Conservation (phyloP, 1,140 invertebrate species). For the Magallana gigas region DNA sequence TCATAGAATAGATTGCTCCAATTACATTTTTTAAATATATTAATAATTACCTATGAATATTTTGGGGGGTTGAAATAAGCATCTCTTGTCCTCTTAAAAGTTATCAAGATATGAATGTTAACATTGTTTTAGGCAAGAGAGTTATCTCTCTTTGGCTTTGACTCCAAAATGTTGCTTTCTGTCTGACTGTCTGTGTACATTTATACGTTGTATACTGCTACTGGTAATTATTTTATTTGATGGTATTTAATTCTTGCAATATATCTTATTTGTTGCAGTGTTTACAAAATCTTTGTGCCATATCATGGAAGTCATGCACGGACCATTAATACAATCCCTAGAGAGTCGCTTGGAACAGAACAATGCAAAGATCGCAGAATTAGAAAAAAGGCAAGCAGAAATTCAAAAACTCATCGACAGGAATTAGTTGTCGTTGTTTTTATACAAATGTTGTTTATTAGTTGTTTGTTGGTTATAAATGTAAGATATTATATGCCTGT, state of each 20-base stretch:
- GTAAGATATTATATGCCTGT: constrained; percentile 24
- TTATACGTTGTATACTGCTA: too few species aligned
- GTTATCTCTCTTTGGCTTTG: background rate
- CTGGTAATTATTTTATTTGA: constrained; percentile 70
- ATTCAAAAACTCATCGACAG: constrained; percentile 60
- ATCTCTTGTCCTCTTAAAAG: too few species aligned
- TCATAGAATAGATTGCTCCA: too few species aligned
- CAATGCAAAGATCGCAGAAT: constrained; percentile 70
- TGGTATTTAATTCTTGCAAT: too few species aligned
- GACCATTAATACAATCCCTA: constrained; percentile 81
- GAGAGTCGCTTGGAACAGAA: constrained; percentile 80
- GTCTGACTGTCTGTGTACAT: too few species aligned
- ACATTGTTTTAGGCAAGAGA: background rate
- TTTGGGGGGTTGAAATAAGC: too few species aligned
- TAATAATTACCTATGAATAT: too few species aligned
- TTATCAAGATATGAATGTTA: too few species aligned
- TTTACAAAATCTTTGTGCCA: constrained; percentile 81
- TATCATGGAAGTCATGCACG: constrained; percentile 82
- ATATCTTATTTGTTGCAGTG: constrained; percentile 78
- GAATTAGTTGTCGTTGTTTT: constrained; percentile 1
- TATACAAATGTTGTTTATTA: constrained; percentile 7
- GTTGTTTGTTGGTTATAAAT: constrained; percentile 22
- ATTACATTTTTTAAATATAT: too few species aligned
- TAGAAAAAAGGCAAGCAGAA: constrained; percentile 64
- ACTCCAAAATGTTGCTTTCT: constrained; percentile 50